These are phyloP conservation scores for Sinocyclocheilus maitianheensis DNA, from an alignment of 2,113 vertebrate genomes.

Conservation along the genomic window DNA sequence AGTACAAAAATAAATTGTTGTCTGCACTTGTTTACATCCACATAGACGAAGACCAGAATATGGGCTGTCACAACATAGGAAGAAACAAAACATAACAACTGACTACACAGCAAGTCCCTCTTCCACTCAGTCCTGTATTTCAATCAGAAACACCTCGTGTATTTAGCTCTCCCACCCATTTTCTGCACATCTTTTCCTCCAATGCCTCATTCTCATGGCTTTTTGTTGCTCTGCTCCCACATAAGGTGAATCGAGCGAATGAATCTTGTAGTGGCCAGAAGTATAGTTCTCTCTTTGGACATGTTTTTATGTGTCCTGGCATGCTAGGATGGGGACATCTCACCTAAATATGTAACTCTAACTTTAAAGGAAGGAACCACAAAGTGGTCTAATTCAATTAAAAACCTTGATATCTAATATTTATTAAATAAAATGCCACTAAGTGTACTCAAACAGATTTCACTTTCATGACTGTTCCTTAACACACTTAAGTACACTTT, in stretches of 20 bases:
- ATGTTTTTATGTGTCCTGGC: slow-evolving; percentile 22
- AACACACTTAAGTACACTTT: background rate
- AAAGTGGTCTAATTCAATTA: slow-evolving; percentile 3
- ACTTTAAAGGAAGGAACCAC: background rate
- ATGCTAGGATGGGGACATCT: background rate
- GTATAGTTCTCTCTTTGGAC: slow-evolving; percentile 4
- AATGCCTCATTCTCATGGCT: background rate
- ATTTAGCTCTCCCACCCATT: background rate
- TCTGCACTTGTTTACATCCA: background rate
- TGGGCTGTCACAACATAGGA: background rate
- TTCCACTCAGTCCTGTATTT: background rate
- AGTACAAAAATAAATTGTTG: background rate
- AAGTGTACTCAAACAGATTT: background rate
- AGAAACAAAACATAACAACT: background rate
- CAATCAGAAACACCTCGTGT: background rate
- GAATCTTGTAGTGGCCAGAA: slow-evolving; percentile 14
- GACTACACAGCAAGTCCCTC: background rate
- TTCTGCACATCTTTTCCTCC: background rate
- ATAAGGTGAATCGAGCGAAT: slow-evolving; percentile 47
- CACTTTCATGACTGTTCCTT: background rate
- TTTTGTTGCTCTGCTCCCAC: slow-evolving; percentile 28
- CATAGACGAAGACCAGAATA: background rate
- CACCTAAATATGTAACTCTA: background rate
- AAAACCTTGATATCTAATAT: background rate
- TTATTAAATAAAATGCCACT: background rate